Evolutionary conservation across 2,113 vertebrate genomes (phyloP).

Genomic region (Leiothrix lutea): DNA sequence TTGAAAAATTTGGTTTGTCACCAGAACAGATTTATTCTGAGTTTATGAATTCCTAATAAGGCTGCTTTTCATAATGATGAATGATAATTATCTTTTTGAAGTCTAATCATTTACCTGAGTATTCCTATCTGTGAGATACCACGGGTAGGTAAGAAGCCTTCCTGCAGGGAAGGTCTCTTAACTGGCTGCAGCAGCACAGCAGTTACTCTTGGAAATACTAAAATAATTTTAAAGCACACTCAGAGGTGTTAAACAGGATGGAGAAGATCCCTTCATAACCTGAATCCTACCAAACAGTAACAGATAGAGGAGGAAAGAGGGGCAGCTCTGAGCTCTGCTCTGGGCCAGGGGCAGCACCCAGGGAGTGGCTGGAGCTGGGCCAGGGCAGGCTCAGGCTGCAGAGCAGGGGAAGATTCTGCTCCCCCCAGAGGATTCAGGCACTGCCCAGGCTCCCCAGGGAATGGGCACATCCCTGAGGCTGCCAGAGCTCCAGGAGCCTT

Average conservation of each 20-base stretch:
- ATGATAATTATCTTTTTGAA: constrained; percentile 71
- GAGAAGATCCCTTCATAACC: background rate
- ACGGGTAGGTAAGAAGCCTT: background rate
- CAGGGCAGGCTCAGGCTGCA: background rate
- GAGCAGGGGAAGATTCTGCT: background rate
- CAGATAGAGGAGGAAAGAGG: background rate
- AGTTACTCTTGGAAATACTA: background rate
- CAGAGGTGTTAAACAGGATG: background rate
- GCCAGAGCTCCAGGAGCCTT: background rate
- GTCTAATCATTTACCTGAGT: constrained; percentile 34
- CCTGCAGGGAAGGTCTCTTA: background rate
- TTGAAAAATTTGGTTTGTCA: constrained; percentile 67
- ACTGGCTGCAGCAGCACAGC: background rate
- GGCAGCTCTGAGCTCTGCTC: background rate
- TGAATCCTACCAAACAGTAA: background rate
- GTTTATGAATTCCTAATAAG: constrained; percentile 69
- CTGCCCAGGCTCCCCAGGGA: background rate
- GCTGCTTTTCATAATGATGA: constrained; percentile 57
- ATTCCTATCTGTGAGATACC: constrained; percentile 22
- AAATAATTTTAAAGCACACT: background rate
- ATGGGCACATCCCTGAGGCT: background rate
- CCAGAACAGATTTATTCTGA: constrained; percentile 67
- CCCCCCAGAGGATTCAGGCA: background rate
- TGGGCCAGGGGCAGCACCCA: background rate
- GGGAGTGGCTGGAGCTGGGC: background rate